Base-by-base conservation (phyloP, 2,113 vertebrate species). In the Ammospiza caudacuta region DNA sequence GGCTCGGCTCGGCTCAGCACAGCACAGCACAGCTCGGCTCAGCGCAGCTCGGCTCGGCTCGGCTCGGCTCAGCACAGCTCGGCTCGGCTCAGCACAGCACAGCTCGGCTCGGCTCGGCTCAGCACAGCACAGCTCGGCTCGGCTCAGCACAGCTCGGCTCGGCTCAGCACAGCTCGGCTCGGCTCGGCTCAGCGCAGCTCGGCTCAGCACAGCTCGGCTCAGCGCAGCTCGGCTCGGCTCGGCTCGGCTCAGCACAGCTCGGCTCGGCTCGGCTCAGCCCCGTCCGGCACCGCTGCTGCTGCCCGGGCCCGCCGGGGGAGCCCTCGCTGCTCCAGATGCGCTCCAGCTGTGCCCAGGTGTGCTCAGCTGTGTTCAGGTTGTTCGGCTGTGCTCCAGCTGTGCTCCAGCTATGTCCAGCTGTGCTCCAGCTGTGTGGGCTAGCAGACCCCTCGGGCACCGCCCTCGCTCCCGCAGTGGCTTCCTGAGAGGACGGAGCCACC, bases 201-300 rank as follows among this genome's bases (percentile, higher is more conserved):
- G 10, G 33, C 33, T 43, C 72, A 11, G 46, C 46, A 35, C 35
- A 35, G 35, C 35, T 46, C 35, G 35, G 35, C 35, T 35, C 35
- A 22, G 46, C 20, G 58, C n/a, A 6, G 55, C 55, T 62, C n/a
- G 10, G 33, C 33, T 62, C n/a, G 9, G 12, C n/a, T 62, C n/a
- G 6, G 57, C 33, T 35, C 55, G 8, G 44, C 49, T 43, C 72
- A 11, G 46, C 46, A 35, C 35, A 35, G 35, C 35, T 46, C 35
- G 35, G 35, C 35, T 35, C 35, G 35, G 35, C 35, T 35, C 35
- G 35, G 35, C 35, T 66, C n/a, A 15, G n/a, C 33, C 24, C 49
- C 7, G 64, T 37, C 46, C 28, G 3, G 51, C 1, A 0, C 15
- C 3, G 25, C 1, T 2, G 23, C 28, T 44, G 39, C 46, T 51